Conservation (phyloP, 2,797 vertebrate genomes). For the Sebastes iracundus region DNA sequence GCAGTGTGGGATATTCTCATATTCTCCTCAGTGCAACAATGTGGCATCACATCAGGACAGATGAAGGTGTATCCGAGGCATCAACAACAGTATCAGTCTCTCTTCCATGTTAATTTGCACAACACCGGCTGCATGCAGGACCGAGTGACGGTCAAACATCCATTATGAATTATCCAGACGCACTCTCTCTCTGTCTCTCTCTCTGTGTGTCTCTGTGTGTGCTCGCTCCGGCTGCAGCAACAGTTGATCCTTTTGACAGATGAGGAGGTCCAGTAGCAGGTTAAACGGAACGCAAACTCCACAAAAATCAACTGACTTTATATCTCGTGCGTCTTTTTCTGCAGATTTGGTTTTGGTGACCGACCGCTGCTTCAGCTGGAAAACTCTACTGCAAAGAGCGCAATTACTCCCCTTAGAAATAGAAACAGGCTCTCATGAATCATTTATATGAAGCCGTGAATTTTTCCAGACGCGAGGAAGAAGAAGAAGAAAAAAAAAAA, state of each 20-base stretch:
- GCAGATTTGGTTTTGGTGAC: constrained; percentile 35
- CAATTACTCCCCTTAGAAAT: constrained; percentile 73
- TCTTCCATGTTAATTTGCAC: constrained; percentile 77
- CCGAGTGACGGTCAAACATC: constrained; percentile 67
- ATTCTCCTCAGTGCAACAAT: constrained; percentile 74
- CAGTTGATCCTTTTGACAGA: constrained; percentile 81
- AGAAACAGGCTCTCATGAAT: constrained; percentile 75
- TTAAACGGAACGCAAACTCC: constrained; percentile 55
- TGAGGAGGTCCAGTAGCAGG: constrained; percentile 53
- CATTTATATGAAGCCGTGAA: constrained; percentile 70
- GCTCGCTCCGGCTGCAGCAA: constrained; percentile 77
- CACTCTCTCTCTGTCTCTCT: constrained; percentile 38
- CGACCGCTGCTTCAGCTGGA: constrained; percentile 40
- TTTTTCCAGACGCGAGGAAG: constrained; percentile 67
- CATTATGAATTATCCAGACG: constrained; percentile 44
- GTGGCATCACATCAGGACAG: constrained; percentile 76
- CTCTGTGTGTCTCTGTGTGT: background rate
- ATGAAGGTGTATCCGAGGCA: constrained; percentile 75
- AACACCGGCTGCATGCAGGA: constrained; percentile 49
- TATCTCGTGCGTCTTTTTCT: constrained; percentile 22
- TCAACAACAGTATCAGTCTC: constrained; percentile 70
- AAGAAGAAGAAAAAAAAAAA: background rate
- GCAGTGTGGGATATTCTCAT: constrained; percentile 62
- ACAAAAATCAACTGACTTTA: constrained; percentile 55
- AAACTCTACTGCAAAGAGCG: constrained; percentile 64